phyloP scores from a whole-genome alignment of 2,888 invertebrate species.

The Ormyrus rosae region DNA sequence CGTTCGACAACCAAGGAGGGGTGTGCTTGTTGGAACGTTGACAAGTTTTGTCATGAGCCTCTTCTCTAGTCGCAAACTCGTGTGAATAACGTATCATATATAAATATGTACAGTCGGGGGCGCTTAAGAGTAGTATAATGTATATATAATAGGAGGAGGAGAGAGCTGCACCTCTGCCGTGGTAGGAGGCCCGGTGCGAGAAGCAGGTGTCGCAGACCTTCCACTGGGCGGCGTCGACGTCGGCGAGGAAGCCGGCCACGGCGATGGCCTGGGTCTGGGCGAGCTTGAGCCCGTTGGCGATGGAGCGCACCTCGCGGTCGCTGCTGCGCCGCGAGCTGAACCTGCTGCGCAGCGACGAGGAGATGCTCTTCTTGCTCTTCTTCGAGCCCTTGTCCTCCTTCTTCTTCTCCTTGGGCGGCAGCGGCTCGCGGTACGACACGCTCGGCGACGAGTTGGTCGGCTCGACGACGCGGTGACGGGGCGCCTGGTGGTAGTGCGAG shows the following conservation, averaged over 20 bases:
- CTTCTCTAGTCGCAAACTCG: no score
- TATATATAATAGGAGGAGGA: background rate
- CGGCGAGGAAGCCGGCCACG: constrained; percentile 82
- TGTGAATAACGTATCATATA: background rate
- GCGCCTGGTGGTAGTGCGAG: constrained; percentile 41
- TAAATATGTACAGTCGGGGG: background rate
- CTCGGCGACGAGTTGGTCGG: constrained; percentile 57
- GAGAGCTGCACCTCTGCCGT: constrained; percentile 80
- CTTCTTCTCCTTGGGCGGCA: background rate
- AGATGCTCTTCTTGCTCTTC: constrained; percentile 48
- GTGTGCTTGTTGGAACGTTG: constrained; percentile 7
- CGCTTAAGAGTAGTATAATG: background rate
- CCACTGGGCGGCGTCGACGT: constrained; percentile 76
- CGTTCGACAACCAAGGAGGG: constrained; percentile 58
- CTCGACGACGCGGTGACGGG: constrained; percentile 50
- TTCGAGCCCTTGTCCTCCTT: constrained; percentile 16
- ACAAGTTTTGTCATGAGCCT: no score
- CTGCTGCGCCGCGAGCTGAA: constrained; percentile 50
- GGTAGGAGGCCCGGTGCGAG: constrained; percentile 81
- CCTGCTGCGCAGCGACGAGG: constrained; percentile 53
- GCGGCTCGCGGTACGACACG: constrained; percentile 25
- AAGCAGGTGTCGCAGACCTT: constrained; percentile 74
- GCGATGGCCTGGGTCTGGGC: constrained; percentile 86
- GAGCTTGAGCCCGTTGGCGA: constrained; percentile 83
- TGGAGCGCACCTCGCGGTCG: constrained; percentile 72